Evolutionary conservation across 2,113 vertebrate genomes (phyloP).

Genomic region (Formicarius rufipectus): DNA sequence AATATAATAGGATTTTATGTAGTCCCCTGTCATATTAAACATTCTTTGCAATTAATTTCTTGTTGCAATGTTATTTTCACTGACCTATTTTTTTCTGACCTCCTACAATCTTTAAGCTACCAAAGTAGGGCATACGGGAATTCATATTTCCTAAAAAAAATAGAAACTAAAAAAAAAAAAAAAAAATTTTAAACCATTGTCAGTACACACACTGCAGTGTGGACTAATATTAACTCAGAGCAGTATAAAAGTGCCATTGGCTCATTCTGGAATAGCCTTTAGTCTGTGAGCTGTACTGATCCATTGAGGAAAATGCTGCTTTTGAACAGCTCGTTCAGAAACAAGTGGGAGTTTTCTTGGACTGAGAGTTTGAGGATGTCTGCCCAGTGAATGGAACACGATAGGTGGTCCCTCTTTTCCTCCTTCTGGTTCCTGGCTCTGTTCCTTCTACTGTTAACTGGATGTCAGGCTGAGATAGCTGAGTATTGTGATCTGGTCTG

Average conservation of each 20-base stretch:
- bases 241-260: neutral
- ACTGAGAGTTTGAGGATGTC: neutral
- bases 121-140: conserved; percentile 65
- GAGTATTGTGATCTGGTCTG: neutral
- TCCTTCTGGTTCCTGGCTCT: neutral
- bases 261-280: neutral
- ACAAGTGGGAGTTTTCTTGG: conserved; percentile 28
- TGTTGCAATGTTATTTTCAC: conserved; percentile 80
- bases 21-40: conserved; percentile 84
- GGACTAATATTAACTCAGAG: neutral
- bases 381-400: neutral
- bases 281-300: neutral
- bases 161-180: neutral
- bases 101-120: conserved; percentile 75
- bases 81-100: conserved; percentile 81
- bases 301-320: neutral
- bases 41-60: conserved; percentile 83
- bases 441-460: neutral
- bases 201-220: neutral
- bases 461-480: neutral
- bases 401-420: neutral
- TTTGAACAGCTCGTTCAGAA: neutral
- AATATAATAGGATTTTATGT: conserved; percentile 80
- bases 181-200: neutral
- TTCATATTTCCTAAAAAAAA: conserved; percentile 37